phyloP scores from a whole-genome alignment of 2,888 invertebrate genomes.

The Stratiomys singularior region DNA sequence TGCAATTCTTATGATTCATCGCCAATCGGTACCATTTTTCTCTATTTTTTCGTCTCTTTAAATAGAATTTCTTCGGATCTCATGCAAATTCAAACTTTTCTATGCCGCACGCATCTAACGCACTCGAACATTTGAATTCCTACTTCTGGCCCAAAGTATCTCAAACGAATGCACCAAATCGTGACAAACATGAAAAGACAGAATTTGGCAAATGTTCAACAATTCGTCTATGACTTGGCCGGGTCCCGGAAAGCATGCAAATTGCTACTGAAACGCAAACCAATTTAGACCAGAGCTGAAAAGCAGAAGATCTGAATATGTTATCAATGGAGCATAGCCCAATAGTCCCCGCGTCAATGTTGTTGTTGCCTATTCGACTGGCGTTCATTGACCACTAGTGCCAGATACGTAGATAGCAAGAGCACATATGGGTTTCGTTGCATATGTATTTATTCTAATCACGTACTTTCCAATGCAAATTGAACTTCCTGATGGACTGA shows the following conservation, averaged over 20 bases:
- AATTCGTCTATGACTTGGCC: constrained; percentile 1
- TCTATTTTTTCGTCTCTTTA: too few species aligned
- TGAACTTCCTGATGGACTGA: constrained; percentile 34
- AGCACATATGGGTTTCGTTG: not conserved
- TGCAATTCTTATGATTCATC: too few species aligned
- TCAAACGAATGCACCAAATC: too few species aligned
- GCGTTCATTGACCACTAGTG: constrained; percentile 7
- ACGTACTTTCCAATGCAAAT: constrained; percentile 40
- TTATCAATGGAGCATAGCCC: not conserved
- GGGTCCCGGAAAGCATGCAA: constrained; percentile 4
- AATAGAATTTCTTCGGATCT: too few species aligned
- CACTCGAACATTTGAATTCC: too few species aligned
- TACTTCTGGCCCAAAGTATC: too few species aligned
- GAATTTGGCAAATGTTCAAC: constrained; percentile 9
- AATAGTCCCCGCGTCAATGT: not conserved
- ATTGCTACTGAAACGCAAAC: not conserved
- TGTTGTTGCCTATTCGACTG: not conserved
- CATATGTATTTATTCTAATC: constrained; percentile 22
- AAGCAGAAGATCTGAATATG: not conserved
- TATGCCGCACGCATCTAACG: too few species aligned
- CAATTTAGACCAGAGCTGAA: not conserved
- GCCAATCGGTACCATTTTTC: too few species aligned
- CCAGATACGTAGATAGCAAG: not conserved
- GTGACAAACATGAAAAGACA: not conserved
- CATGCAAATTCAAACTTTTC: too few species aligned